Evolutionary conservation across 2,888 invertebrate species (phyloP).

Genomic region (Drosophila affinis): DNA sequence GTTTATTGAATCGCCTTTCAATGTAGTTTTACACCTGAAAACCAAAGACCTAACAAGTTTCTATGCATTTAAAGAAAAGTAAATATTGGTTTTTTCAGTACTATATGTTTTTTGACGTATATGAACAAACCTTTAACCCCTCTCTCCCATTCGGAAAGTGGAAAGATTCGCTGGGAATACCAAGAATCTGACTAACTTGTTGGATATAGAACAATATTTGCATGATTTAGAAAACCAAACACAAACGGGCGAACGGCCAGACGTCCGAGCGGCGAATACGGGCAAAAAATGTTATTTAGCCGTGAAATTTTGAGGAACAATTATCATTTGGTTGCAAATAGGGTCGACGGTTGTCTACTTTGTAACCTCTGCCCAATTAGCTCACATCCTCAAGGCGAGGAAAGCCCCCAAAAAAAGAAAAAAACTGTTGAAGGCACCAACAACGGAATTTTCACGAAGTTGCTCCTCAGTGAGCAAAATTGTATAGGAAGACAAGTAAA

Average conservation of each 20-base stretch:
- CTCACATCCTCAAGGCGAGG: slow-evolving; percentile 6
- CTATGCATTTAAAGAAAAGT: neutral
- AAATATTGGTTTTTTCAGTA: neutral
- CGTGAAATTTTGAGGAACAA: slow-evolving; percentile 35
- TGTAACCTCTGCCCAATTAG: neutral
- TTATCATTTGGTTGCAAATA: slow-evolving; percentile 34
- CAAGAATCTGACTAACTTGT: slow-evolving; percentile 30
- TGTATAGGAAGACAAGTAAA: neutral
- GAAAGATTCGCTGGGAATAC: slow-evolving; percentile 24
- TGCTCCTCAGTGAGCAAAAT: neutral
- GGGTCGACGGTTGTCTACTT: slow-evolving; percentile 4
- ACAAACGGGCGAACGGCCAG: slow-evolving; percentile 5
- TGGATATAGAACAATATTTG: slow-evolving; percentile 30
- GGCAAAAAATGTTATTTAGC: slow-evolving; percentile 26
- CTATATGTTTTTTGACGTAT: neutral
- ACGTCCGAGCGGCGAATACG: slow-evolving; percentile 17
- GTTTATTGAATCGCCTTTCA: no score
- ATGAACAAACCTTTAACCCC: neutral
- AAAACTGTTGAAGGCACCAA: neutral
- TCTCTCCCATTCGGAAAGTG: neutral
- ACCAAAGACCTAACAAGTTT: neutral
- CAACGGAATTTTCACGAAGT: neutral
- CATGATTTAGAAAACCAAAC: slow-evolving; percentile 22
- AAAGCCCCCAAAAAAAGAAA: slow-evolving; percentile 14
- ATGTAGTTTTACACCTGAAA: neutral